Evolutionary conservation across 2,888 invertebrate genomes (phyloP).

Genomic region (Ophion costatus): DNA sequence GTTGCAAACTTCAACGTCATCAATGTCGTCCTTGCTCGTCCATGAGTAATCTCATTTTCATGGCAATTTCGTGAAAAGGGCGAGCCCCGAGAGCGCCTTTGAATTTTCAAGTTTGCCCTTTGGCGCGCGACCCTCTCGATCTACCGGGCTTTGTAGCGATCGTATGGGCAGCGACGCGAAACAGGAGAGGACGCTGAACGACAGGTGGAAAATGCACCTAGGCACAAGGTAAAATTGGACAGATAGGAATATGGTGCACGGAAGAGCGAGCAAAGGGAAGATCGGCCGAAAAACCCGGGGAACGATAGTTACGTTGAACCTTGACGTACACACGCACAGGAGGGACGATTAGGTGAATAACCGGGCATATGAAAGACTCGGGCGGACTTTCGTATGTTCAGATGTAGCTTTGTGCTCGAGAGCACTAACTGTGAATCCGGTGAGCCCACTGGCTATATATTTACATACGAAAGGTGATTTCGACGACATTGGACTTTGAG

Average conservation of each 20-base stretch:
- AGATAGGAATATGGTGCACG: conserved; percentile 42
- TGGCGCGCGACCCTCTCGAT: conserved; percentile 1
- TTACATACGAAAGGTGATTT: background rate
- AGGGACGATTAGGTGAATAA: conserved; percentile 20
- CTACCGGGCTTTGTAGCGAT: conserved; percentile 28
- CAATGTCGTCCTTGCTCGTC: conserved; percentile 1
- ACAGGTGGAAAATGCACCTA: conserved; percentile 28
- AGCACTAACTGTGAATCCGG: conserved; percentile 79
- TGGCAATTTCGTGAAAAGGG: background rate
- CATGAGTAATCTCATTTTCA: conserved; percentile 34
- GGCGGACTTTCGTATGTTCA: background rate
- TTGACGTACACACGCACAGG: background rate
- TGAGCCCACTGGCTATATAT: conserved; percentile 62
- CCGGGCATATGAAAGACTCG: conserved; percentile 15
- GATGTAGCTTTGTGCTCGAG: conserved; percentile 74
- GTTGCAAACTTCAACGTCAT: background rate
- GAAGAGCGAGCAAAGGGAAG: conserved; percentile 57
- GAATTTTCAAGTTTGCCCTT: conserved; percentile 40
- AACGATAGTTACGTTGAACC: conserved; percentile 28
- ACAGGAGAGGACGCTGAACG: conserved; percentile 16
- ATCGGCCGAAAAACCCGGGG: conserved; percentile 31
- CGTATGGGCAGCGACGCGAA: conserved; percentile 37
- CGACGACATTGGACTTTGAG: too few relatives aligned
- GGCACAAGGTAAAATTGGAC: conserved; percentile 45
- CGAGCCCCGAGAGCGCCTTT: background rate